Evolutionary conservation across 2,888 invertebrate species (phyloP).

Genomic region (Macaria liturata): DNA sequence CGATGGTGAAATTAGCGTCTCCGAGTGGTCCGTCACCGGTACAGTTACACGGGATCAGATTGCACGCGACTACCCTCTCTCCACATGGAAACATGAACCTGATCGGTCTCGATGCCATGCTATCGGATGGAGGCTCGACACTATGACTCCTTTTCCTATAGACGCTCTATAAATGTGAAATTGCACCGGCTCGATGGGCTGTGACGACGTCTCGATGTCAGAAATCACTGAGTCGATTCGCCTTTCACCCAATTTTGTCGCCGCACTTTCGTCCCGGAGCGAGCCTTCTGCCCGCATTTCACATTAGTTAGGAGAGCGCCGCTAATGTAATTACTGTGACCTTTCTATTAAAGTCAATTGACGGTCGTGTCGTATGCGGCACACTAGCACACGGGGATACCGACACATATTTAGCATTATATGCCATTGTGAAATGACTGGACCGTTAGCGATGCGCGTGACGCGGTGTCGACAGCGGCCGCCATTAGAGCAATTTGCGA

Average conservation of each 20-base stretch:
- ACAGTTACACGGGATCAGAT: conserved; percentile 44
- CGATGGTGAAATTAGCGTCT: conserved; percentile 64
- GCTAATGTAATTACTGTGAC: conserved; percentile 73
- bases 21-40: conserved; percentile 51
- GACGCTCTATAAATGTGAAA: conserved; percentile 25
- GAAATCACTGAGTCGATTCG: conserved; percentile 27
- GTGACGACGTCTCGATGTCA: conserved; percentile 30
- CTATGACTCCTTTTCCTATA: conserved; percentile 8
- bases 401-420: conserved; percentile 27
- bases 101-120: conserved; percentile 3
- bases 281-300: conserved; percentile 43
- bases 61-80: conserved; percentile 9
- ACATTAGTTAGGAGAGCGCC: conserved; percentile 51
- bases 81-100: conserved; percentile 4
- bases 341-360: conserved; percentile 75
- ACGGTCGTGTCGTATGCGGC: conserved; percentile 26
- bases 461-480: conserved; percentile 43
- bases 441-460: conserved; percentile 47
- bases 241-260: conserved; percentile 40
- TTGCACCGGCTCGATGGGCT: conserved; percentile 31
- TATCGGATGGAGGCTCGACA: conserved; percentile 1
- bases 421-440: conserved; percentile 49
- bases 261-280: conserved; percentile 27
- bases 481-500: conserved; percentile 55
- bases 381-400: conserved; percentile 16